phyloP scores from a whole-genome alignment of 92 coral and sea anemone species.

The Siderastrea radians region DNA sequence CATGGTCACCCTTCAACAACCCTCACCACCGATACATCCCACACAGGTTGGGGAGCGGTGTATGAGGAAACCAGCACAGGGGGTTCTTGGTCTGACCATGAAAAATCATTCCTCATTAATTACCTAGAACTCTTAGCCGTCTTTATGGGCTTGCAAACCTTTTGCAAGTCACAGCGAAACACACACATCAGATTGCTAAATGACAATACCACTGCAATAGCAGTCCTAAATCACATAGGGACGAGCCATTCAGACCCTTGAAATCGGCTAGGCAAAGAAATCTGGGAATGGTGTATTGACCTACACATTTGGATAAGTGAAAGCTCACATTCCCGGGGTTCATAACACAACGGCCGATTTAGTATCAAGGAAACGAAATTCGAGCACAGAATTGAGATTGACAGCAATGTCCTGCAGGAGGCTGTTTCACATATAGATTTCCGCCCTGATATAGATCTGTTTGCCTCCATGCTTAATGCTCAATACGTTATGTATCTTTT shows the following conservation, averaged over 20 bases:
- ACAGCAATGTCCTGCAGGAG: slow-evolving; percentile 21
- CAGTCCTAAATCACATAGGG: slow-evolving; percentile 69
- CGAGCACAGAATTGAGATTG: slow-evolving; percentile 55
- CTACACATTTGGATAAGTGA: slow-evolving; percentile 45
- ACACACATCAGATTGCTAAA: slow-evolving; percentile 36
- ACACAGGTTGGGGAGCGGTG: slow-evolving; percentile 40
- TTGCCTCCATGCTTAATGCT: slow-evolving; percentile 55
- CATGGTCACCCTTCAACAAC: slow-evolving; percentile 2
- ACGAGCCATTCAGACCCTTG: slow-evolving; percentile 61
- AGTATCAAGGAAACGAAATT: slow-evolving; percentile 41
- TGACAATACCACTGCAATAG: slow-evolving; percentile 55
- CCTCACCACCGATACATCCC: slow-evolving; percentile 37
- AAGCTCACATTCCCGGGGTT: slow-evolving; percentile 59
- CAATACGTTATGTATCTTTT: slow-evolving; percentile 52
- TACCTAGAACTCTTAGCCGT: slow-evolving; percentile 30
- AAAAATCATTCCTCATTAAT: slow-evolving; percentile 32
- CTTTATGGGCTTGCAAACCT: slow-evolving; percentile 13
- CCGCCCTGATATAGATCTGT: slow-evolving; percentile 52
- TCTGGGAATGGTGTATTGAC: slow-evolving; percentile 72
- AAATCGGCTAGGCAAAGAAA: slow-evolving; percentile 35
- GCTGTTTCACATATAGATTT: slow-evolving; percentile 27
- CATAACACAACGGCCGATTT: slow-evolving; percentile 49
- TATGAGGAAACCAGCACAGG: slow-evolving; percentile 17
- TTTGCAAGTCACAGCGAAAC: neutral
- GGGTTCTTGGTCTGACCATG: slow-evolving; percentile 25